A percentile compares a stretch with the other conserved stretches of the same genome.
These are phyloP conservation scores for Epizoanthus illoricatus DNA, from an alignment of 92 coral and sea anemone species.

Conservation along the genomic window DNA sequence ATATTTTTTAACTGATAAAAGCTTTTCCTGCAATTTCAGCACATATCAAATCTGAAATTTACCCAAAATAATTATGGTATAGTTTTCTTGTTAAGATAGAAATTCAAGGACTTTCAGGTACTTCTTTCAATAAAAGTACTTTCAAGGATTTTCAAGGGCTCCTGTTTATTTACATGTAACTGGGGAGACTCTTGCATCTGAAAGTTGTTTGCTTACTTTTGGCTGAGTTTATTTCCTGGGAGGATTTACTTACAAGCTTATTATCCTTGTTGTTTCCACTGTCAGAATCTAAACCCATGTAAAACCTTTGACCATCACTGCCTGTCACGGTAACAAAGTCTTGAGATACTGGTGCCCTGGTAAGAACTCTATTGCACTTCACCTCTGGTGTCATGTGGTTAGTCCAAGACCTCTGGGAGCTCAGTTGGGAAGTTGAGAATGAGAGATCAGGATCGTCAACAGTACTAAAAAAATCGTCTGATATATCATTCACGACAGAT, in stretches of 20 bases:
- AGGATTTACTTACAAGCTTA: not conserved
- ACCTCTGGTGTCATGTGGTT: conserved; percentile 4
- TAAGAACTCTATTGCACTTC: conserved; percentile 52
- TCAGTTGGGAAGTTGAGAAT: not conserved
- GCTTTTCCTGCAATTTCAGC: too few species aligned
- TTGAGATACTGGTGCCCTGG: conserved; percentile 80
- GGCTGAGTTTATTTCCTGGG: too few species aligned
- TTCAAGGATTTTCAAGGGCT: too few species aligned
- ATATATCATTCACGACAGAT: not conserved
- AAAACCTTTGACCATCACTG: conserved; percentile 89
- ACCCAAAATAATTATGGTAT: too few species aligned
- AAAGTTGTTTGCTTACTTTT: too few species aligned
- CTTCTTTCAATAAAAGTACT: too few species aligned
- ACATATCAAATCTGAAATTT: too few species aligned
- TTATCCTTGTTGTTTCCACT: conserved; percentile 41
- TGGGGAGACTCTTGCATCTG: too few species aligned
- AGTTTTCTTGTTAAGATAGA: too few species aligned
- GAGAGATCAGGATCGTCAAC: not conserved
- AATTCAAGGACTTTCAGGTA: too few species aligned
- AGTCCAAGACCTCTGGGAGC: not conserved
- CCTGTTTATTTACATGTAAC: too few species aligned
- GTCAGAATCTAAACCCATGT: conserved; percentile 60
- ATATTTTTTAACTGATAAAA: too few species aligned
- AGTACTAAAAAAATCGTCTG: not conserved
- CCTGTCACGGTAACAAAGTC: conserved; percentile 77